phyloP scores from a whole-genome alignment of 2,797 vertebrate genomes.

The Huso huso region DNA sequence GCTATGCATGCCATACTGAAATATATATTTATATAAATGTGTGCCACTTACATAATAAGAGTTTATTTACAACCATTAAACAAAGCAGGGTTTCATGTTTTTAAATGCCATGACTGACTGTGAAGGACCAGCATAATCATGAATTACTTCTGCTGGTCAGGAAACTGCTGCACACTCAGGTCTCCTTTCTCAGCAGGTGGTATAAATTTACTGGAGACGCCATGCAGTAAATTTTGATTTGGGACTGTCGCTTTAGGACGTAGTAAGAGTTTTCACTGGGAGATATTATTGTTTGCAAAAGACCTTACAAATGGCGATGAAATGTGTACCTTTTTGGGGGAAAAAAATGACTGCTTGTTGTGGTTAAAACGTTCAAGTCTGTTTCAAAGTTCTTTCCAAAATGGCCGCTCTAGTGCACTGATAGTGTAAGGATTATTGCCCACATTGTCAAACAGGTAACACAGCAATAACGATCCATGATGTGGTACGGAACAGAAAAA shows the following conservation, averaged over 20 bases:
- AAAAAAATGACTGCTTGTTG: conserved; percentile 8
- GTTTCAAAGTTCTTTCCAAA: no score
- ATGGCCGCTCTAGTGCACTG: no score
- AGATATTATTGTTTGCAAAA: conserved; percentile 14
- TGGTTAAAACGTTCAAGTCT: neutral
- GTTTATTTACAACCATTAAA: neutral
- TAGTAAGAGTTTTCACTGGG: conserved; percentile 11
- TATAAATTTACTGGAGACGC: conserved; percentile 4
- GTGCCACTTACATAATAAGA: no score
- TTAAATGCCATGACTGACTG: neutral
- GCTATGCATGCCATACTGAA: no score
- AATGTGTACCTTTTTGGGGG: conserved; percentile 9
- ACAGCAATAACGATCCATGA: no score
- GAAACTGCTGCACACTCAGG: neutral
- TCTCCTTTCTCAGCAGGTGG: conserved; percentile 2
- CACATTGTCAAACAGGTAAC: no score
- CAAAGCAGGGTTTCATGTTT: neutral
- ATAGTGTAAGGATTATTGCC: no score
- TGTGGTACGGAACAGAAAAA: no score
- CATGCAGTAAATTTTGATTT: conserved; percentile 7
- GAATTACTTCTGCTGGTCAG: neutral
- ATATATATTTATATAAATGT: no score
- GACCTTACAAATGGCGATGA: conserved; percentile 11
- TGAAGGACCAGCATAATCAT: neutral
- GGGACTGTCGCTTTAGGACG: conserved; percentile 6